Evolutionary conservation across 2,113 vertebrate species (phyloP).

Genomic region (Paraplagusia blochii): DNA sequence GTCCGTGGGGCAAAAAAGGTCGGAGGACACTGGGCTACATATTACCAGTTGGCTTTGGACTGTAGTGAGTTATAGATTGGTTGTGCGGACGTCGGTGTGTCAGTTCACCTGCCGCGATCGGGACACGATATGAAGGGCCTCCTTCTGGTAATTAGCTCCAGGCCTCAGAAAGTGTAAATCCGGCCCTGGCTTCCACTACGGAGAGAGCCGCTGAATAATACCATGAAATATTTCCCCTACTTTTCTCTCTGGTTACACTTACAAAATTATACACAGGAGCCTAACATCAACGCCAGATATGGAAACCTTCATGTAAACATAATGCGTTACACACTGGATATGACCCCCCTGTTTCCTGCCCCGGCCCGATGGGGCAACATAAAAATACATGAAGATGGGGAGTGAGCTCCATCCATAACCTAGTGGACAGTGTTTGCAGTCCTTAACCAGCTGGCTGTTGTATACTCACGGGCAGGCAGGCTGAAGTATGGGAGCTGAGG

Average conservation of each 20-base stretch:
- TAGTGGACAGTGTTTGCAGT: slow-evolving; percentile 56
- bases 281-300: slow-evolving; percentile 1
- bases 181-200: slow-evolving; percentile 4
- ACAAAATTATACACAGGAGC: background rate
- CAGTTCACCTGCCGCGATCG: no score
- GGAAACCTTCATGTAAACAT: slow-evolving; percentile 60
- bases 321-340: slow-evolving; percentile 34
- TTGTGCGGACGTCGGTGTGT: no score
- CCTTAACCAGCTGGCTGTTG: slow-evolving; percentile 66
- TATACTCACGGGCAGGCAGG: slow-evolving; percentile 63
- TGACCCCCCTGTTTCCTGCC: slow-evolving; percentile 51
- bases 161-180: no score
- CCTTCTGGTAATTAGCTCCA: no score
- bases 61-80: no score
- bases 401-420: slow-evolving; percentile 62
- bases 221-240: slow-evolving; percentile 15
- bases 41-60: no score
- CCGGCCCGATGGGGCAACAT: slow-evolving; percentile 48
- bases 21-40: no score
- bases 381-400: slow-evolving; percentile 60
- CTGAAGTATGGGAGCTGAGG: slow-evolving; percentile 72
- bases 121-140: no score
- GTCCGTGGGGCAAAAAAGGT: no score
- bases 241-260: slow-evolving; percentile 4
- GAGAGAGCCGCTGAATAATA: background rate